These are phyloP conservation scores for Darevskia nairensis DNA, from an alignment of 2,797 vertebrate genomes.

Conservation along the genomic window DNA sequence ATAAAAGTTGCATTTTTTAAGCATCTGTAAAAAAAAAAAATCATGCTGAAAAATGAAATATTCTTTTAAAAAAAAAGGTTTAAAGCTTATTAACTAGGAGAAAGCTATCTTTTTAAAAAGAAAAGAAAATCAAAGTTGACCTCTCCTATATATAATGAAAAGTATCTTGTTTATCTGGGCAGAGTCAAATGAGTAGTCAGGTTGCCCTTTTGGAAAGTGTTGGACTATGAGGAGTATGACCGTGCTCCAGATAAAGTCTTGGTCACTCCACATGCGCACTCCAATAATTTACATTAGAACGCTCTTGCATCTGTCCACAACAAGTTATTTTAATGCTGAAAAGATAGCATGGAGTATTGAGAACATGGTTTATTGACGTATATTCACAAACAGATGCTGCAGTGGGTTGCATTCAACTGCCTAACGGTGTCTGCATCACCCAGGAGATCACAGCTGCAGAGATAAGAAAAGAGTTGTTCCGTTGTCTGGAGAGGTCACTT, in stretches of 20 bases:
- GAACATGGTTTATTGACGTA: neutral
- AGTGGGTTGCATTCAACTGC: neutral
- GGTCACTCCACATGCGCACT: neutral
- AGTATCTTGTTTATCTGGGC: neutral
- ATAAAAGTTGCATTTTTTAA: conserved; percentile 15
- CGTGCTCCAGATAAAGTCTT: neutral
- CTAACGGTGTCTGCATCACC: too few species aligned
- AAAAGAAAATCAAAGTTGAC: neutral
- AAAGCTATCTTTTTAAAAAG: neutral
- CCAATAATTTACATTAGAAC: neutral
- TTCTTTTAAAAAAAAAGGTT: neutral
- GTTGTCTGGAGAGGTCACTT: too few species aligned
- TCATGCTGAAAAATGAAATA: neutral
- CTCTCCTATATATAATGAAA: neutral
- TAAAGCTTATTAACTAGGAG: neutral
- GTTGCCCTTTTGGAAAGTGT: neutral
- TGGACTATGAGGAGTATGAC: neutral
- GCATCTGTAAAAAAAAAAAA: neutral
- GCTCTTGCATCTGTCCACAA: neutral
- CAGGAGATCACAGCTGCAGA: too few species aligned
- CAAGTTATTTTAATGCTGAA: neutral
- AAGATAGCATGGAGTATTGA: neutral
- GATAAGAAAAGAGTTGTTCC: too few species aligned
- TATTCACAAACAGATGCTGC: neutral
- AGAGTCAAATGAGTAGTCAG: neutral